These are phyloP conservation scores for Machimus rusticus DNA, from an alignment of 2,888 invertebrate genomes.

Conservation along the genomic window DNA sequence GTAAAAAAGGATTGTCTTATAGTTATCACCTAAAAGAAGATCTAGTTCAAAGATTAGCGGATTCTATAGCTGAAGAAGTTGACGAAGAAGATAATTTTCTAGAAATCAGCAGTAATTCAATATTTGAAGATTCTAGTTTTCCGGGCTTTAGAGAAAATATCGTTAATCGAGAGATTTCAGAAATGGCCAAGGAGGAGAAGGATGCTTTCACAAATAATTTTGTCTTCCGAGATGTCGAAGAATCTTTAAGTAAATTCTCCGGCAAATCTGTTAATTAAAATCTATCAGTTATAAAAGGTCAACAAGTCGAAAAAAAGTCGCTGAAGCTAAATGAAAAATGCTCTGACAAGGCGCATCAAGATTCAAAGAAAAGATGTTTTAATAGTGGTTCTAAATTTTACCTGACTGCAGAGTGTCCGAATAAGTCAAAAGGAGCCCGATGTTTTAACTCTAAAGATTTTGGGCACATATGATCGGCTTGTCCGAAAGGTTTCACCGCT, in stretches of 20 bases:
- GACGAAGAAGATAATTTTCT: too few species aligned
- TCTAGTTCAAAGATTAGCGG: background rate
- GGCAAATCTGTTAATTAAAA: background rate
- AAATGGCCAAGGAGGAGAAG: background rate
- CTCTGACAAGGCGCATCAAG: background rate
- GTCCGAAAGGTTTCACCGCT: background rate
- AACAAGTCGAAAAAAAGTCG: too few species aligned
- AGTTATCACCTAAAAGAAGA: background rate
- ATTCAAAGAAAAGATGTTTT: background rate
- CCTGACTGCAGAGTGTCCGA: slow-evolving; percentile 19
- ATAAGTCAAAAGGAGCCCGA: background rate
- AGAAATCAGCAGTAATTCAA: too few species aligned
- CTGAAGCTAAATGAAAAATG: too few species aligned
- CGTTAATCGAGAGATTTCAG: background rate
- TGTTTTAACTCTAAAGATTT: slow-evolving; percentile 27
- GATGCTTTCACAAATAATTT: background rate
- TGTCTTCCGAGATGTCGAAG: background rate
- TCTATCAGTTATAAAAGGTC: too few species aligned
- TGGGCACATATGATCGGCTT: slow-evolving; percentile 26
- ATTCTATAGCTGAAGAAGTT: background rate
- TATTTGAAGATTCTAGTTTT: background rate
- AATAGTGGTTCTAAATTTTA: background rate
- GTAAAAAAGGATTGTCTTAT: too few species aligned
- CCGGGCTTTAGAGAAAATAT: background rate
- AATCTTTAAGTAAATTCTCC: background rate